These are phyloP conservation scores for Myoxocephalus aenaeus DNA, from an alignment of 2,797 vertebrate species.

Conservation along the genomic window DNA sequence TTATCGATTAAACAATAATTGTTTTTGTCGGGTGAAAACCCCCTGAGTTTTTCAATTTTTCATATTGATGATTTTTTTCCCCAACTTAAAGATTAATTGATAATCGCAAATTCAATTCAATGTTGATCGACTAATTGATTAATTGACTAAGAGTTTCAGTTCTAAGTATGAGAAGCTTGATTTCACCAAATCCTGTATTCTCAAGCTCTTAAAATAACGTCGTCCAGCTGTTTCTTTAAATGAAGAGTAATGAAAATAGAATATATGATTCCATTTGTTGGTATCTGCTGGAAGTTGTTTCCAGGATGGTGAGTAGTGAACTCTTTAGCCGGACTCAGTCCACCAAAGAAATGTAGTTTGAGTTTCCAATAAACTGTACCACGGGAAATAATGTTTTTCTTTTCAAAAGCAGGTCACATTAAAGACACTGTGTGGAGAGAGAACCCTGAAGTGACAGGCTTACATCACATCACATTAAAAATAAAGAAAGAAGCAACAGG, in stretches of 20 bases:
- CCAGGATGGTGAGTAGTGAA: not conserved
- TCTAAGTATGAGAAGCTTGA: not conserved
- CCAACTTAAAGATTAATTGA: not conserved
- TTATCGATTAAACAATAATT: not conserved
- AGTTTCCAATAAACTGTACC: constrained; percentile 17
- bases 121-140: not conserved
- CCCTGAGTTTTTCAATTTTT: not conserved
- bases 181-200: not conserved
- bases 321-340: not conserved
- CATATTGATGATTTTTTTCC: not conserved
- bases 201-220: not conserved
- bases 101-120: not conserved
- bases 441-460: constrained; percentile 42
- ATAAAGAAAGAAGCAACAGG: constrained; percentile 47
- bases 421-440: constrained; percentile 37
- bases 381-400: constrained; percentile 15
- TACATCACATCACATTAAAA: constrained; percentile 58
- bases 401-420: constrained; percentile 24
- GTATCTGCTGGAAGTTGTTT: not conserved
- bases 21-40: not conserved
- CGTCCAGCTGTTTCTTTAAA: no score
- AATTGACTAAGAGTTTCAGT: not conserved
- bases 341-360: constrained; percentile 25
- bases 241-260: no score
- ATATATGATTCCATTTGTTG: no score